phyloP scores from a whole-genome alignment of 1,140 invertebrate genomes.

The Leptopilina boulardi region DNA sequence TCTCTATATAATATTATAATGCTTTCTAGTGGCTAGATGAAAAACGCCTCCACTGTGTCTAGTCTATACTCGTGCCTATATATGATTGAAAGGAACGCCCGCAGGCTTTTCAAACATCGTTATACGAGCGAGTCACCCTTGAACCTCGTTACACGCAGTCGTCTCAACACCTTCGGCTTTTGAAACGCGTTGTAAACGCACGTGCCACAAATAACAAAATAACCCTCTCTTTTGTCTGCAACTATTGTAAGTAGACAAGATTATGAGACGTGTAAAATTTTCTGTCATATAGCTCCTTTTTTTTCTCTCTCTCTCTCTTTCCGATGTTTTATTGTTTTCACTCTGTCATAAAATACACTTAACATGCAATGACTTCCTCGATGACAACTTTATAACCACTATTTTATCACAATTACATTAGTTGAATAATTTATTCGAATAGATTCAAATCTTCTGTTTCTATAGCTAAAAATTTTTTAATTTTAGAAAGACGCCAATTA shows the following conservation, averaged over 20 bases:
- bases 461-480: too few relatives aligned
- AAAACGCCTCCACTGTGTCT: conserved; percentile 37
- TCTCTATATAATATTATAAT: neutral
- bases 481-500: too few relatives aligned
- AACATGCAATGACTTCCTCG: neutral
- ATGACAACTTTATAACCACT: neutral
- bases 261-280: conserved; percentile 12
- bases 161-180: conserved; percentile 55
- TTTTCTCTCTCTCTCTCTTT: neutral
- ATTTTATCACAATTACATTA: too few relatives aligned
- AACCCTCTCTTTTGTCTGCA: neutral
- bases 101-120: conserved; percentile 50
- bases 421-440: too few relatives aligned
- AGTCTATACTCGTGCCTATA: conserved; percentile 15
- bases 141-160: conserved; percentile 52
- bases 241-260: conserved; percentile 26
- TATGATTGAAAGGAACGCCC: conserved; percentile 49
- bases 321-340: neutral
- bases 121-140: conserved; percentile 52
- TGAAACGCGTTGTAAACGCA: conserved; percentile 42
- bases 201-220: conserved; percentile 44
- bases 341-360: neutral
- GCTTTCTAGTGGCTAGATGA: conserved; percentile 37
- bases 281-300: neutral
- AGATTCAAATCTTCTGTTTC: too few relatives aligned